Conservation (phyloP, 2,888 invertebrate species). For the Lithophane socia region DNA sequence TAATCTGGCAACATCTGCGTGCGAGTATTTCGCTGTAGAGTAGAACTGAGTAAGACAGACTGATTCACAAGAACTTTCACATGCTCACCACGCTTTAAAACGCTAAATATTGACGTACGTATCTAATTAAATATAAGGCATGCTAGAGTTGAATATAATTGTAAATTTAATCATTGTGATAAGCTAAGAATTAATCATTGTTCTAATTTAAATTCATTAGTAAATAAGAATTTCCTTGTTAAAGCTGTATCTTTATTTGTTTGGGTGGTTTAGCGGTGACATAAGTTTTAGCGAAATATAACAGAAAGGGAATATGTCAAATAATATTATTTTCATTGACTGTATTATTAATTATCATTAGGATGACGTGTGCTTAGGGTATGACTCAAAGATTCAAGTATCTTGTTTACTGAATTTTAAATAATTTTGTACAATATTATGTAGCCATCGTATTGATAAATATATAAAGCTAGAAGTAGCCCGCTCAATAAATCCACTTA, state of each 20-base stretch:
- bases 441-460: neutral
- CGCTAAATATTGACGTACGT: slow-evolving; percentile 68
- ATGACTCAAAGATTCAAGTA: neutral
- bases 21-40: slow-evolving; percentile 73
- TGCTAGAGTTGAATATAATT: slow-evolving; percentile 43
- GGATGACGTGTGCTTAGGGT: neutral
- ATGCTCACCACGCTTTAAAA: slow-evolving; percentile 76
- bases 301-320: neutral
- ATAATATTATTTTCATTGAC: neutral
- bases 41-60: slow-evolving; percentile 69
- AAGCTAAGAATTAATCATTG: slow-evolving; percentile 8
- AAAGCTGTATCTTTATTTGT: neutral
- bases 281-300: neutral
- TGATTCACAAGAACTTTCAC: slow-evolving; percentile 71
- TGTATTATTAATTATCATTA: neutral
- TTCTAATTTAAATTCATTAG: neutral
- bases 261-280: slow-evolving; percentile 46
- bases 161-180: slow-evolving; percentile 5
- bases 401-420: neutral
- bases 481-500: neutral
- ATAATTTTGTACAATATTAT: neutral
- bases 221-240: neutral
- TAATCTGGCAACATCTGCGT: slow-evolving; percentile 87
- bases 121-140: slow-evolving; percentile 58
- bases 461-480: neutral